These are phyloP conservation scores for Aspidapion aeneum DNA, from an alignment of 2,888 invertebrate genomes.

Conservation along the genomic window DNA sequence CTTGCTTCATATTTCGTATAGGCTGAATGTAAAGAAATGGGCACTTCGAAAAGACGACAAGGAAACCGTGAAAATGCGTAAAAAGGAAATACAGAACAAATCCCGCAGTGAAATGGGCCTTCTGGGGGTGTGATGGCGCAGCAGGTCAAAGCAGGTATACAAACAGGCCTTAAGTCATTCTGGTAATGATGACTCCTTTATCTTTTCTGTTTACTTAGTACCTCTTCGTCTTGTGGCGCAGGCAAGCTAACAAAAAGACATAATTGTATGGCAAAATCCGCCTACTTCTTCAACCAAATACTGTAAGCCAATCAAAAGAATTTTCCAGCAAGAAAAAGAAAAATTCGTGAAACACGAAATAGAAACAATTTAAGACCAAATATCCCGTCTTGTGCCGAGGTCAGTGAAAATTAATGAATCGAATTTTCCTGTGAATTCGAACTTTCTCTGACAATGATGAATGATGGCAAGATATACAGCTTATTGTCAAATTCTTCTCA, in stretches of 20 bases:
- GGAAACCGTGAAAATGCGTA: no score
- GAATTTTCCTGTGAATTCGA: not conserved
- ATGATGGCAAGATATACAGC: conserved; percentile 14
- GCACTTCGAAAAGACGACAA: no score
- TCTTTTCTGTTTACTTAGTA: conserved; percentile 14
- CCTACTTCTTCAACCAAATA: conserved; percentile 11
- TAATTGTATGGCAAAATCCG: conserved; percentile 7
- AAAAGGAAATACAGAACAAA: no score
- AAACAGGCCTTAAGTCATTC: conserved; percentile 4
- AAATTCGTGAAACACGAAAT: conserved; percentile 8
- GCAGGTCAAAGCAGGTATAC: conserved; percentile 14
- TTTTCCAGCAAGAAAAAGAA: conserved; percentile 7
- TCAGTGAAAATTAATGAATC: conserved; percentile 3
- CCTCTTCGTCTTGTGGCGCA: conserved; percentile 3
- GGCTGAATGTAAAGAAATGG: no score
- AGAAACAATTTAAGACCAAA: conserved; percentile 7
- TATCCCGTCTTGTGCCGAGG: conserved; percentile 2
- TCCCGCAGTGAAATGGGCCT: no score
- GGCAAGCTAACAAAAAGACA: conserved; percentile 5
- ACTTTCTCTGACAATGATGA: conserved; percentile 11
- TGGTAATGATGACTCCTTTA: conserved; percentile 9
- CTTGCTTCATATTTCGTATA: no score
- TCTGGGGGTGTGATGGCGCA: conserved; percentile 15
- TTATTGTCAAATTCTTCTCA: conserved; percentile 8
- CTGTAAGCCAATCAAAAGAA: conserved; percentile 10